Base-by-base conservation (phyloP, 2,888 invertebrate species). In the Cyclophora punctaria region DNA sequence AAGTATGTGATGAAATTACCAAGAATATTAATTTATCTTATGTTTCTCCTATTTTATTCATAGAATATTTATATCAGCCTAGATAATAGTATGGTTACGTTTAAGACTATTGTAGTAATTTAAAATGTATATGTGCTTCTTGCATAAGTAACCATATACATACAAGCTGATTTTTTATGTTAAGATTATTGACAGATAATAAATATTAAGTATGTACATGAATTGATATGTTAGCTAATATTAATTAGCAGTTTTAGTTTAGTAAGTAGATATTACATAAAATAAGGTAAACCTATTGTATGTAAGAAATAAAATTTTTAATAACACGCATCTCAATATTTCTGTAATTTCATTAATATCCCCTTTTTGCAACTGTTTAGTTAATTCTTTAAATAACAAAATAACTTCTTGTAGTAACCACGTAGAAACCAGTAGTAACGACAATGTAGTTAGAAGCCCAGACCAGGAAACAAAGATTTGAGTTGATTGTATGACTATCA, bases 291-390 rank as follows among this genome's bases (percentile, higher is more conserved):
- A 83, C 76, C 53, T 80, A 82, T 80, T 83, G 79, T 82, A 81
- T 78, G 79, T 86, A 87, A 87, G 87, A 74, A 86, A 86, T 86
- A 85, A 77, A 82, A 81, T 86, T 71, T 84, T 79, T 81, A 82
- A 79, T 80, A 83, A 76, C 79, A 78, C 68, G 69, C 67, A 53
- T 50, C 51, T 53, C 56, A 51, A 42, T 46, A 52, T 50, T 44
- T 6, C 4, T 44, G 33, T 34, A 37, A 37, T 37, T 37, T 20
- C 20, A 37, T 37, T 37, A 37, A 4, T 4, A 2, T 5, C 37
- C 37, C 37, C 37, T 37, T 37, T 20, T 20, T 20, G 20, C 20
- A 20, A 20, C 20, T 20, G 20, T 20, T 20, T 20, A 20, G 20
- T 20, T 20, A 20, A 20, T 20, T 20, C 20, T 20, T 20, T 20